Evolutionary conservation across 1,140 invertebrate genomes (phyloP), one percentile per base, ranked within the genome.

Genomic region (Cydia pomonella): DNA sequence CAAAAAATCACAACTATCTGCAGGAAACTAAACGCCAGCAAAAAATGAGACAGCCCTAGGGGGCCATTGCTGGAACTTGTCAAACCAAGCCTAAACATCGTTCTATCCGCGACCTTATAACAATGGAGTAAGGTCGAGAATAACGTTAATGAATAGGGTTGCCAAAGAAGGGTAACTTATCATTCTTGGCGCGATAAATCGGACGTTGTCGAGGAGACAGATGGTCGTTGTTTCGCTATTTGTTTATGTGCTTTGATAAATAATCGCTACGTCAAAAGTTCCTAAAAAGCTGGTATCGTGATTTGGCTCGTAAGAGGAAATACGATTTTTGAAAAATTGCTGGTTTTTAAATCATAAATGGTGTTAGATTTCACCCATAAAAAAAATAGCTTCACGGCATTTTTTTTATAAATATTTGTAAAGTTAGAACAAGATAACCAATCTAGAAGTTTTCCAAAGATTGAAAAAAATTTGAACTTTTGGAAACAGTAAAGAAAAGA

Each of bases 221-320:
- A 69, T 69, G 64, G 27, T 38, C 64, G 53, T 59, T 69, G 64
- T 69, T 69, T 69, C 29, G 29, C 64, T n/a, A 69, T 69, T 69
- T 69, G 64, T 69, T 69, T 69, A 69, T 69, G 63, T 16, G 25
- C 25, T 16, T 33, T 69, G 64, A 69, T 69, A 69, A 69, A 69
- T 69, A 69, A 69, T 66, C 64, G 64, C 64, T 7, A 33, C n/a
- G 64, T 69, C 64, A 69, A 69, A 66, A 69, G 64, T 69, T 66
- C 25, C 63, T 33, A 69, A n/a, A n/a, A n/a, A 64, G 16, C 9
- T 18, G 64, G 63, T 29, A 66, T 69, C 64, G 29, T 18, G 63
- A 66, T 66, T 23, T 66, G 27, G 1, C 25, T 66, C 53, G 18
- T 59, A 12, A 59, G 53, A 9, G 53, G 21, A 16, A 6, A 59